Base-by-base conservation (phyloP, 2,888 invertebrate species). In the Drosophila emarginata region DNA sequence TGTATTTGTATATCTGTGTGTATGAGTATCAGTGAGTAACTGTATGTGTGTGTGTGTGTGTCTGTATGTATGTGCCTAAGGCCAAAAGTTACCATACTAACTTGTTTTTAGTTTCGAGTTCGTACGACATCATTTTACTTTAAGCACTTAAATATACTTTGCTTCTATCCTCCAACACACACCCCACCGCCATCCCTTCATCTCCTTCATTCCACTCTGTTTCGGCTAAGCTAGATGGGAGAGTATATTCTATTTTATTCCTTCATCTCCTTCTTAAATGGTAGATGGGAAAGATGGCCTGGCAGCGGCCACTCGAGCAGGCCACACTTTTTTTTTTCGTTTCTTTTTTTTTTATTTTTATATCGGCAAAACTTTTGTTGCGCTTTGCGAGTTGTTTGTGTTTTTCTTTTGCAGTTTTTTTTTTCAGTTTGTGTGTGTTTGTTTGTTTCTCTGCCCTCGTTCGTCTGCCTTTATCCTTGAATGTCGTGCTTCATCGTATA, bases 41-140 rank as follows among this genome's bases (percentile, higher is more conserved):
- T n/a, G n/a, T n/a, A n/a, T n/a, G n/a, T n/a, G n/a, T n/a, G n/a
- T n/a, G n/a, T n/a, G 76, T 54, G 70, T 69, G 32, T 52, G 11
- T 23, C 18, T 71, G 59, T 71, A 51, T 51, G 15, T 51, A 37
- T 57, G 67, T 71, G 76, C 57, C 73, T 69, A 68, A 85, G 84
- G 84, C 84, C 88, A 85, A 85, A 85, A 85, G 84, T 85, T 85
- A 85, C 84, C 84, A 88, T 85, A 85, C 84, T 85, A 85, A 86
- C 85, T 85, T 88, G 88, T 88, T 85, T 88, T 85, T 88, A 87
- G 85, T 88, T 88, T 89, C 86, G 87, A 89, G 88, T 89, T 84
- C 82, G 87, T 89, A 89, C 88, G 89, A 89, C 89, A 89, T 89
- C 89, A 89, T 89, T 89, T 89, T 87, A 89, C 88, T 89, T 89